These are phyloP conservation scores for Clistopyga incitator DNA, from an alignment of 2,888 invertebrate species.

Conservation along the genomic window DNA sequence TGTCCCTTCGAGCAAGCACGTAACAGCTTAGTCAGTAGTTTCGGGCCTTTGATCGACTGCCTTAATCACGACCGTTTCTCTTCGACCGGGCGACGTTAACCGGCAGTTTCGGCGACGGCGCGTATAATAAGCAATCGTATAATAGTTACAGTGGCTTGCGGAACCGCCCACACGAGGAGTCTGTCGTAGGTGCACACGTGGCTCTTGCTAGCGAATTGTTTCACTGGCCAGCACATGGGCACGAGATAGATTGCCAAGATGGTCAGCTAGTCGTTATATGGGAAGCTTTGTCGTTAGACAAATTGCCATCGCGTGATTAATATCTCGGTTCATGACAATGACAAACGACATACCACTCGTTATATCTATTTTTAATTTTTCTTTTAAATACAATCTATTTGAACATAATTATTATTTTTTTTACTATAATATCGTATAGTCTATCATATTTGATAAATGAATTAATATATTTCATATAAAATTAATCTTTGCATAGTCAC, in stretches of 20 bases:
- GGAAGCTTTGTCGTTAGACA: not conserved
- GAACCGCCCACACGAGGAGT: slow-evolving; percentile 9
- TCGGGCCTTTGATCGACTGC: slow-evolving; percentile 58
- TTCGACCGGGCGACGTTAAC: slow-evolving; percentile 39
- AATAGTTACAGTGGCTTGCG: slow-evolving; percentile 44
- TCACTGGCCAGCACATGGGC: not conserved
- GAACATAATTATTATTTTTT: too few relatives aligned
- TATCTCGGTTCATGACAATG: not conserved
- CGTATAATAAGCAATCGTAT: slow-evolving; percentile 65
- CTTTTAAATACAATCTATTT: not conserved
- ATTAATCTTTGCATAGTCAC: not conserved
- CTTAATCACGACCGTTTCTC: slow-evolving; percentile 46
- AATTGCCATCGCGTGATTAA: not conserved
- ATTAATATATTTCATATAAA: not conserved
- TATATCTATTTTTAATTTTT: not conserved
- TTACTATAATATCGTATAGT: too few relatives aligned
- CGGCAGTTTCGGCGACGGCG: slow-evolving; percentile 61
- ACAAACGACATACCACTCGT: not conserved
- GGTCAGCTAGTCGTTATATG: slow-evolving; percentile 2
- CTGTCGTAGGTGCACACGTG: slow-evolving; percentile 48
- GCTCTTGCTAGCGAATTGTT: slow-evolving; percentile 15
- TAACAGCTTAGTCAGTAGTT: slow-evolving; percentile 58
- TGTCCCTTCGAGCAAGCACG: not conserved
- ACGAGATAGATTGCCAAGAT: slow-evolving; percentile 27
- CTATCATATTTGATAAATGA: not conserved